A percentile compares a stretch with the other conserved stretches of the same genome.
These are phyloP conservation scores for Oreochromis aureus DNA, from an alignment of 2,113 vertebrate species.

Conservation along the genomic window DNA sequence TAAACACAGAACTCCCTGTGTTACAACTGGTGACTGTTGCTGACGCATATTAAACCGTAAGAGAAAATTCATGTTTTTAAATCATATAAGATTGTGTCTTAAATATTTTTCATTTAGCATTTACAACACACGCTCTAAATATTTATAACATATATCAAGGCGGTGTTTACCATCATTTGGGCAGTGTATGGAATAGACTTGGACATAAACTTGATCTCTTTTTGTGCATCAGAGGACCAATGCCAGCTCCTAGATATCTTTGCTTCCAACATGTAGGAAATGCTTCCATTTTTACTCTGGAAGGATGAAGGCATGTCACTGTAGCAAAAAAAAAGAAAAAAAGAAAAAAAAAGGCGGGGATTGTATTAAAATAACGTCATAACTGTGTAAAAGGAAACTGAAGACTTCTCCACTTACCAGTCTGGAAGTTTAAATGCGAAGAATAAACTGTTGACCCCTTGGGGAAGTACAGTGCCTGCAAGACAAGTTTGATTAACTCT, in stretches of 20 bases:
- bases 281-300: background rate
- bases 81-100: too few species aligned
- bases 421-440: slow-evolving; percentile 55
- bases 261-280: background rate
- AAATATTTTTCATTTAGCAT: too few species aligned
- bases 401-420: slow-evolving; percentile 21
- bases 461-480: slow-evolving; percentile 32
- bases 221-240: background rate
- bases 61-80: too few species aligned
- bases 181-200: background rate
- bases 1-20: background rate
- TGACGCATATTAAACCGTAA: too few species aligned
- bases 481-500: background rate
- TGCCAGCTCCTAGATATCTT: background rate
- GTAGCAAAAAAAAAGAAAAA: too few species aligned
- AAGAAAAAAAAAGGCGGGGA: background rate
- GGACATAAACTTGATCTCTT: background rate
- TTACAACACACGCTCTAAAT: background rate
- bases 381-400: background rate
- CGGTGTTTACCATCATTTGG: background rate
- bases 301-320: background rate
- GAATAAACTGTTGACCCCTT: slow-evolving; percentile 47
- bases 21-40: too few species aligned
- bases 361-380: too few species aligned
- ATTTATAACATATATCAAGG: background rate